Evolutionary conservation across 2,888 invertebrate genomes (phyloP).

Genomic region (Protonemura montana): DNA sequence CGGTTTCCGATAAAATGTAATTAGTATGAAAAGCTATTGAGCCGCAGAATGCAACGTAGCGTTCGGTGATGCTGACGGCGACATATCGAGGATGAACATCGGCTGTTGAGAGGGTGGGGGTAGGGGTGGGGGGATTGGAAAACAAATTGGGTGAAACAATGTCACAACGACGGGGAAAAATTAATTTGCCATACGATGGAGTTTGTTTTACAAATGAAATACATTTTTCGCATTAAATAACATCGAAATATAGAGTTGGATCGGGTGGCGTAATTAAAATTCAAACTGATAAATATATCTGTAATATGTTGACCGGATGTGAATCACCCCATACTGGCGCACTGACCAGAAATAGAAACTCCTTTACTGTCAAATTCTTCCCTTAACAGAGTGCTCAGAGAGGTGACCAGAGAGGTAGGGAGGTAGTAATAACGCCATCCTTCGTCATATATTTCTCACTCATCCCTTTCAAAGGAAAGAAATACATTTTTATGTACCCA

Average conservation of each 20-base stretch:
- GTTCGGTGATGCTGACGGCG: background rate
- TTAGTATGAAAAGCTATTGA: constrained; percentile 48
- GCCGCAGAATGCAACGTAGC: constrained; percentile 29
- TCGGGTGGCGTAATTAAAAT: background rate
- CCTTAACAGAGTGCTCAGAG: too few relatives aligned
- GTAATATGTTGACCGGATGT: background rate
- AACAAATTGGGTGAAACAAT: constrained; percentile 19
- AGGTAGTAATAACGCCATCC: too few relatives aligned
- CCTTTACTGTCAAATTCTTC: background rate
- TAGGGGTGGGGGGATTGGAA: background rate
- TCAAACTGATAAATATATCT: background rate
- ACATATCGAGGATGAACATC: background rate
- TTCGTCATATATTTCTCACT: too few relatives aligned
- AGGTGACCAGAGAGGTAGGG: too few relatives aligned
- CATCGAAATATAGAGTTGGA: background rate
- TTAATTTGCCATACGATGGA: background rate
- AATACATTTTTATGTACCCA: background rate
- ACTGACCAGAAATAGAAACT: background rate
- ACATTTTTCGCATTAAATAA: background rate
- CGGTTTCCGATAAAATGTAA: constrained; percentile 51
- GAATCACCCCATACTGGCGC: background rate
- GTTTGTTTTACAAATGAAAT: background rate
- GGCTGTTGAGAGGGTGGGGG: background rate
- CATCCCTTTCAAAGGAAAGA: background rate
- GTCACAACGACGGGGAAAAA: background rate